A percentile compares a stretch with the other conserved stretches of the same genome.
Conservation (phyloP, 1,140 invertebrate species). For the Steinernema khuongi region DNA sequence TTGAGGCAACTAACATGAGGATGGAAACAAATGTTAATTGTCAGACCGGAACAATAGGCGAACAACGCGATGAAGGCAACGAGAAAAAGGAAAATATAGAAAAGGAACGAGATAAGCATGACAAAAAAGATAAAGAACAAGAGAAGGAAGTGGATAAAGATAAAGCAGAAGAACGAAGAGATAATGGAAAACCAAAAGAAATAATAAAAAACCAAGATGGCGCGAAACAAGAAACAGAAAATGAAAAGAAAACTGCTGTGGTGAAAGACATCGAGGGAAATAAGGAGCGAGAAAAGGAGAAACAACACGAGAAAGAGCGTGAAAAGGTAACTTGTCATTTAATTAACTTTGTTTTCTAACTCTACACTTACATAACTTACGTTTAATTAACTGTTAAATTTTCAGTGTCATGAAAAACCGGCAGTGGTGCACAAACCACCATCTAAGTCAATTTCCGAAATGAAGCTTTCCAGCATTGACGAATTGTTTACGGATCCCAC, state of each 20-base stretch:
- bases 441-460: not conserved
- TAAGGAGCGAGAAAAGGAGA: not conserved
- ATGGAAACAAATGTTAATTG: no score
- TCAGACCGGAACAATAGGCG: no score
- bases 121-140: not conserved
- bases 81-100: not conserved
- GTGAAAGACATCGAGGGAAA: not conserved
- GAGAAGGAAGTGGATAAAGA: not conserved
- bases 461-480: not conserved
- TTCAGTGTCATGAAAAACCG: not conserved
- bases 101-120: not conserved
- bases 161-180: not conserved
- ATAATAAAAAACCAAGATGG: not conserved
- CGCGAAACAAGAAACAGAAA: not conserved
- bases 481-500: not conserved
- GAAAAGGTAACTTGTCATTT: no score
- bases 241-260: not conserved
- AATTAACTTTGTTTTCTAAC: no score
- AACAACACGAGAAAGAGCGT: not conserved
- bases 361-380: no score
- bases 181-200: not conserved
- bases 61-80: no score
- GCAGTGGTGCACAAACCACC: not conserved
- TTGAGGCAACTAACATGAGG: no score
- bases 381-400: not conserved